These are phyloP conservation scores for Porites cylindrica DNA, from an alignment of 92 coral and sea anemone species.

Conservation along the genomic window DNA sequence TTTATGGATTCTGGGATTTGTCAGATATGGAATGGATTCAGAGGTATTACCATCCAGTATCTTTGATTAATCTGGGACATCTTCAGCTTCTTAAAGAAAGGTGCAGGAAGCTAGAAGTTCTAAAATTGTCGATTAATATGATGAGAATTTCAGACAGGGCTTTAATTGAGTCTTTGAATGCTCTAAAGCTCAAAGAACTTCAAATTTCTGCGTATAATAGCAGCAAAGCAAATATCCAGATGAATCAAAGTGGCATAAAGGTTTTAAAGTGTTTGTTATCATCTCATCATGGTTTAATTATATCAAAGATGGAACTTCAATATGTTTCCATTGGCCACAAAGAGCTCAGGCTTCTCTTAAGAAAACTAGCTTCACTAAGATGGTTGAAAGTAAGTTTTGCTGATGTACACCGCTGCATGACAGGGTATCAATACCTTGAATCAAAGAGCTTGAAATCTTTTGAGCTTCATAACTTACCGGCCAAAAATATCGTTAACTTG, in stretches of 20 bases:
- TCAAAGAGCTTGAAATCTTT: constrained; percentile 41
- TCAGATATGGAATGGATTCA: constrained; percentile 37
- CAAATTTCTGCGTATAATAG: constrained; percentile 44
- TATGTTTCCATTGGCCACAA: constrained; percentile 50
- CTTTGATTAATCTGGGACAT: constrained; percentile 34
- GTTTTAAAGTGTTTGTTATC: constrained; percentile 22
- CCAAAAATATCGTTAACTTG: constrained; percentile 19
- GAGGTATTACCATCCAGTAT: constrained; percentile 15
- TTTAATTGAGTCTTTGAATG: constrained; percentile 29
- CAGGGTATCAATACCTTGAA: constrained; percentile 43
- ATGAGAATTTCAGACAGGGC: constrained; percentile 25
- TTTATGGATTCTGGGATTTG: constrained; percentile 55
- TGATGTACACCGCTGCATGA: constrained; percentile 33
- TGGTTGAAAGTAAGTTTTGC: constrained; percentile 19
- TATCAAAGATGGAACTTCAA: constrained; percentile 40
- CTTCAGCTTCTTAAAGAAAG: constrained; percentile 25
- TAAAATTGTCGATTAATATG: constrained; percentile 50
- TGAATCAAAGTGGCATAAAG: constrained; percentile 24
- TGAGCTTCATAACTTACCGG: constrained; percentile 36
- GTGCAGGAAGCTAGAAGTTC: constrained; percentile 8
- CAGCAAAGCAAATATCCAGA: constrained; percentile 15
- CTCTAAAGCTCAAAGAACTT: constrained; percentile 33
- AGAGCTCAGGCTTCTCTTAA: constrained; percentile 39
- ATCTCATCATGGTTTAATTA: constrained; percentile 17
- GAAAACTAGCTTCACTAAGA: constrained; percentile 16